A percentile compares a stretch with the other conserved stretches of the same genome.
Conservation (phyloP, 1,140 invertebrate species). For the Lordiphosa stackelbergi region DNA sequence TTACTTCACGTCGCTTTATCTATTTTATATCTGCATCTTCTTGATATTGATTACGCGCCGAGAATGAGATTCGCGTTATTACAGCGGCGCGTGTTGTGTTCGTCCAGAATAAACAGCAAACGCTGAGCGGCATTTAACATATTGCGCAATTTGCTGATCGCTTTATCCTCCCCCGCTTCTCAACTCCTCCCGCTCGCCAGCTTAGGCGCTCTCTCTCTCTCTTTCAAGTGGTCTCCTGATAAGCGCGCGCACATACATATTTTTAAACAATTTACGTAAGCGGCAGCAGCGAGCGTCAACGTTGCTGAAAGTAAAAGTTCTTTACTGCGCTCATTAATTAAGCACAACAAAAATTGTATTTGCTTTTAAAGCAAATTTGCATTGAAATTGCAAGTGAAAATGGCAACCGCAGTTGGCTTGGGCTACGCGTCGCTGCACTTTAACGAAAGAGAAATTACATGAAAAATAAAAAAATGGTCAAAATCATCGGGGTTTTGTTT, state of each 20-base stretch:
- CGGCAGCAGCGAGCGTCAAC: slow-evolving; percentile 5
- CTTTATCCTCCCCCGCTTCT: not conserved
- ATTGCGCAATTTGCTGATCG: slow-evolving; percentile 69
- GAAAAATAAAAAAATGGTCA: slow-evolving; percentile 17
- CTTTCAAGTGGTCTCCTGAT: slow-evolving; percentile 49
- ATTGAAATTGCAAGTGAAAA: slow-evolving; percentile 71
- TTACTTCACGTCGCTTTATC: slow-evolving; percentile 25
- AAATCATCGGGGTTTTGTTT: not conserved
- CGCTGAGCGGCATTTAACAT: slow-evolving; percentile 55
- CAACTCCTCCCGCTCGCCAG: not conserved
- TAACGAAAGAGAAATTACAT: slow-evolving; percentile 41
- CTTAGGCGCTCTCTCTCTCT: slow-evolving; percentile 1
- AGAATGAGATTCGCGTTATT: slow-evolving; percentile 16
- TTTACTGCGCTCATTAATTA: slow-evolving; percentile 62
- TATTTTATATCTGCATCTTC: slow-evolving; percentile 48
- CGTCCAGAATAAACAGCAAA: slow-evolving; percentile 7
- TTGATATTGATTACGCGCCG: slow-evolving; percentile 43
- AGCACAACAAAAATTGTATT: slow-evolving; percentile 22
- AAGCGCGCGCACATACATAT: slow-evolving; percentile 39
- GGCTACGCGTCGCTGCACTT: slow-evolving; percentile 24
- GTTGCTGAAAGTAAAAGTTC: slow-evolving; percentile 64
- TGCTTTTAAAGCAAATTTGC: slow-evolving; percentile 39
- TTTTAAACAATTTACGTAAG: slow-evolving; percentile 68
- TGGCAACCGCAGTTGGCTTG: slow-evolving; percentile 49
- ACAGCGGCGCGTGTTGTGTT: slow-evolving; percentile 27